A percentile compares a stretch with the other conserved stretches of the same genome.
These are phyloP conservation scores for Bursaphelenchus okinawaensis DNA, from an alignment of 2,888 invertebrate species.

Conservation along the genomic window DNA sequence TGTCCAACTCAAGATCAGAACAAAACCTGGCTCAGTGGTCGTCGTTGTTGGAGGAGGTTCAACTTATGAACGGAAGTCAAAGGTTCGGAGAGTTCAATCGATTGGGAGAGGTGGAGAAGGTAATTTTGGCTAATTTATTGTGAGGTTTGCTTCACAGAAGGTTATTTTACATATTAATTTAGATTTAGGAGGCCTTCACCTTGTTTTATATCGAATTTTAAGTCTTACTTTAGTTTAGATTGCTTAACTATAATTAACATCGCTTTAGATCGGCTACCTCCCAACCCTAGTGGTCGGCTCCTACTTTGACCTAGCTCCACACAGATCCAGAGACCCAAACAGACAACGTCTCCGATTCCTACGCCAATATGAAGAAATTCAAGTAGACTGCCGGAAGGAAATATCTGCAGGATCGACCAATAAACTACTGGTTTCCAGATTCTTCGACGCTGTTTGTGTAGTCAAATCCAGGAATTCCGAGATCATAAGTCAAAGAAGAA, in stretches of 20 bases:
- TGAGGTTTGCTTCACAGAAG: too few species aligned
- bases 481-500: neutral
- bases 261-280: constrained; percentile 7
- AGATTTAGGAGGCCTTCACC: too few species aligned
- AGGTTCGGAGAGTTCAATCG: constrained; percentile 13
- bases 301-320: constrained; percentile 31
- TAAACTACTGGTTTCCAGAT: constrained; percentile 75
- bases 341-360: constrained; percentile 8
- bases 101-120: constrained; percentile 20
- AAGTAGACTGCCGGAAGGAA: constrained; percentile 39
- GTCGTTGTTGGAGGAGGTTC: constrained; percentile 14
- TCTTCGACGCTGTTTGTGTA: constrained; percentile 27
- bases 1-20: constrained; percentile 91
- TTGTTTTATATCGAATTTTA: too few species aligned
- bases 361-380: constrained; percentile 17
- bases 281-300: constrained; percentile 17
- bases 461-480: neutral
- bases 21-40: constrained; percentile 56
- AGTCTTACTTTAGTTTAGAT: constrained; percentile 9
- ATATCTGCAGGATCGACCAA: constrained; percentile 78
- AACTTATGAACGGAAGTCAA: neutral
- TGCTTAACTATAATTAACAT: neutral
- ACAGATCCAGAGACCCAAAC: constrained; percentile 28
- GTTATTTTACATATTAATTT: too few species aligned
- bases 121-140: constrained; percentile 10